Evolutionary conservation across 2,888 invertebrate species (phyloP), one percentile per base, ranked within the genome.

Genomic region (Pimpla rufipes): DNA sequence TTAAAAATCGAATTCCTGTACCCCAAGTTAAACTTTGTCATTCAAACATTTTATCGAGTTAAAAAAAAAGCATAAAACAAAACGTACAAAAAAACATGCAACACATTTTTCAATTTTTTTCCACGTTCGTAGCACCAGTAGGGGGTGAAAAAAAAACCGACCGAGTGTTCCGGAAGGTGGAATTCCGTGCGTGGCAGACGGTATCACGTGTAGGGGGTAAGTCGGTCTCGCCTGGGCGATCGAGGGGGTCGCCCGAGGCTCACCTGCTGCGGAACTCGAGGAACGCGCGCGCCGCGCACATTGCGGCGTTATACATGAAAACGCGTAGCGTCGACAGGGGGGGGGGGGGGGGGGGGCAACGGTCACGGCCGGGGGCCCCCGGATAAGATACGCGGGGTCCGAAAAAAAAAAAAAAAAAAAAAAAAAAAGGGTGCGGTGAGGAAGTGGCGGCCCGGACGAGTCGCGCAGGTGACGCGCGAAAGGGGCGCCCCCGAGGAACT

Each of bases 381-480:
- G 83, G 88, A 88, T 88, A 89, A 89, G 88, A 88, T 86, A 77
- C 47, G 79, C 74, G 83, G 79, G 70, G 71, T 79, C 42, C 71
- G 64, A n/a, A n/a, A n/a, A n/a, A n/a, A n/a, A n/a, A n/a, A n/a
- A n/a, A n/a, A n/a, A n/a, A n/a, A n/a, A n/a, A n/a, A n/a, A n/a
- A n/a, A n/a, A n/a, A 87, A 88, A 89, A 89, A 85, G 89, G 88
- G 87, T 88, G 67, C 50, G 79, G 71, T 76, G 79, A 89, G 89
- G 89, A 88, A 90, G 88, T 88, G 83, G 87, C 80, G 74, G 76
- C 77, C 74, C 80, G 64, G 81, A 79, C 88, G 86, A 88, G 86
- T 88, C 88, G 87, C n/a, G n/a, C 90, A 90, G 90, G 90, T 90
- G 90, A 90, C 89, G 86, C 84, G 86, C 83, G 21, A 18, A 62